Conservation (phyloP, 2,888 invertebrate species). For the Biston betularia region DNA sequence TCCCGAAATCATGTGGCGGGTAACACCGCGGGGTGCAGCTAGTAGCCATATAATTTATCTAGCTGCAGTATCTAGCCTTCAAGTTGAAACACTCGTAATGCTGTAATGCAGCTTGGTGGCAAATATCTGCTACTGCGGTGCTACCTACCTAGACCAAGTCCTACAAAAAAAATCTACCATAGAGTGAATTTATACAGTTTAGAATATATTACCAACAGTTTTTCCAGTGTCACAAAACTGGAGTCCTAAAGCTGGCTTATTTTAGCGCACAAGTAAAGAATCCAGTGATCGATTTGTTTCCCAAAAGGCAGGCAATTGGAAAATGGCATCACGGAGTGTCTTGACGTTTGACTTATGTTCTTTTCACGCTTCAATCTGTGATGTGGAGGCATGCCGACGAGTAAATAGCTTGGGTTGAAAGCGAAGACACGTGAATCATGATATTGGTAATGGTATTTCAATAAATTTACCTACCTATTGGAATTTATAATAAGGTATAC, state of each 20-base stretch:
- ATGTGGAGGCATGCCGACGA: conserved; percentile 36
- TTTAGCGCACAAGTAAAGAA: conserved; percentile 37
- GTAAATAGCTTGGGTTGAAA: conserved; percentile 24
- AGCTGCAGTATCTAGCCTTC: no score
- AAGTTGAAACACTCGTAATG: no score
- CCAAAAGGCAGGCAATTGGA: conserved; percentile 70
- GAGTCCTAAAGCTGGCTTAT: neutral
- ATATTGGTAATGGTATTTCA: neutral
- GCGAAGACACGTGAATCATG: conserved; percentile 20
- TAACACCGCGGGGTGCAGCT: no score
- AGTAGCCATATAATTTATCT: no score
- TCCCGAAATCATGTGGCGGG: no score
- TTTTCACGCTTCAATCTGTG: conserved; percentile 56
- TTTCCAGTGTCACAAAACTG: neutral
- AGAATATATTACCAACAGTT: neutral
- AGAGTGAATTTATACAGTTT: neutral
- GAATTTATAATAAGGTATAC: neutral
- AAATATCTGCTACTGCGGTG: no score
- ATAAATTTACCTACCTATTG: neutral
- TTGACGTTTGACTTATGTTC: conserved; percentile 75
- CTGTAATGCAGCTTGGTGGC: no score
- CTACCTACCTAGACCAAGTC: no score
- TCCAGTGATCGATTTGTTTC: conserved; percentile 71
- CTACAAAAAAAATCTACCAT: neutral
- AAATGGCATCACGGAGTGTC: conserved; percentile 73